A percentile compares a stretch with the other conserved stretches of the same genome.
phyloP scores from a whole-genome alignment of 2,888 invertebrate species.

The Ectemnius cavifrons region DNA sequence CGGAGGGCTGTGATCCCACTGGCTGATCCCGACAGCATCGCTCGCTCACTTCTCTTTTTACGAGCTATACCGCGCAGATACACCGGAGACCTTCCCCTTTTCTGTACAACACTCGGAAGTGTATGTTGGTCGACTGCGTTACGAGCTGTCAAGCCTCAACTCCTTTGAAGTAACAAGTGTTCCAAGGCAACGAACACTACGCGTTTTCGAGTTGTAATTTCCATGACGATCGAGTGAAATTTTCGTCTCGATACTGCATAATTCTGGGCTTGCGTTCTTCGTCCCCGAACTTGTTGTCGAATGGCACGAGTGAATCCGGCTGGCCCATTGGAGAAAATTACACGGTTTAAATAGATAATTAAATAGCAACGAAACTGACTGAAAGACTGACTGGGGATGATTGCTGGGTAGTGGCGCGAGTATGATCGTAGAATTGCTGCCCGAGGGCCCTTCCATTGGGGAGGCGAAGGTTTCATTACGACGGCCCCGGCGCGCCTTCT shows the following conservation, averaged over 20 bases:
- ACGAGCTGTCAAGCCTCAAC: no score
- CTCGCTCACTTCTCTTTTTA: conserved; percentile 9
- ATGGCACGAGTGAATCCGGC: conserved; percentile 54
- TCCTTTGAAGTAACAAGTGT: no score
- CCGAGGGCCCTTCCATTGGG: conserved; percentile 66
- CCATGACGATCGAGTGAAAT: no score
- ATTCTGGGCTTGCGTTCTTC: background rate
- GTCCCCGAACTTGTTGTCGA: background rate
- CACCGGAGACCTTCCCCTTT: background rate
- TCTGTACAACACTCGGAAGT: no score
- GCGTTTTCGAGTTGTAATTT: no score
- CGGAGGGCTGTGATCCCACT: conserved; percentile 35
- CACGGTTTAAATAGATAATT: conserved; percentile 78
- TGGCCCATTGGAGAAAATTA: conserved; percentile 73
- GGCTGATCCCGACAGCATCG: conserved; percentile 15
- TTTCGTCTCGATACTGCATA: no score
- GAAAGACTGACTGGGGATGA: conserved; percentile 78
- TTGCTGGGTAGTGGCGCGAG: conserved; percentile 77
- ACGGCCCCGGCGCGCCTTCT: conserved; percentile 59
- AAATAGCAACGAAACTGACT: conserved; percentile 78
- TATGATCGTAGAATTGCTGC: conserved; percentile 75
- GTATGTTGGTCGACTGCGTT: no score
- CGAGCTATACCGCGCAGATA: conserved; percentile 8
- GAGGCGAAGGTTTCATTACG: conserved; percentile 70
- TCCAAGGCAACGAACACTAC: no score